Base-by-base conservation (phyloP, 2,888 invertebrate species). In the Molorchus minor region DNA sequence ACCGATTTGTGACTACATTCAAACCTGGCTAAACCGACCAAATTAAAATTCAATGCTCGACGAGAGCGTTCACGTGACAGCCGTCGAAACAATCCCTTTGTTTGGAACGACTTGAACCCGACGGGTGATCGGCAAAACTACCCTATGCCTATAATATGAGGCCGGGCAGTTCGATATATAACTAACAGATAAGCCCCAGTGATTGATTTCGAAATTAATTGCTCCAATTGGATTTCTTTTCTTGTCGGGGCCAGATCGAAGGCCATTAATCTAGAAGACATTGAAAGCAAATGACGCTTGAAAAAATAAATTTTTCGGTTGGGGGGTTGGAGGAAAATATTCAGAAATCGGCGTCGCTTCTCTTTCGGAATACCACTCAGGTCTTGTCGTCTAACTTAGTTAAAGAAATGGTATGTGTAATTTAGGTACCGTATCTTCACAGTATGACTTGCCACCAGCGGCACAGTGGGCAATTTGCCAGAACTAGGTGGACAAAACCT, bases 151-250 rank as follows among this genome's bases (percentile, higher is more conserved):
- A 21, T 43, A 30, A 35, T 49, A 57, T 54, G 49, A 36, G 52
- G 41, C 36, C 36, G 41, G 21, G 44, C 46, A 12, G 30, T 45
- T 61, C 51, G 57, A 57, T 61, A 41, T 49, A 61, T 51, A 57
- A 43, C 46, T 29, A 25, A 7, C 10, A 56, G 61, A 53, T 61
- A 61, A 61, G 53, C 56, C 53, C 35, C 35, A 36, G 21, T 61
- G 61, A 61, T 61, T 61, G 61, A 61, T 56, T 53, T 43, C 52
- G 33, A 53, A 56, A 61, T 56, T 61, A 61, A 61, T 61, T 61
- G 52, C 43, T 44, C 46, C 56, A 49, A 53, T 61, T 47, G 53
- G 56, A 49, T 56, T 47, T 49, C 47, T 53, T 56, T 53, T 53
- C 45, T 25, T 13, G 4, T 5, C 41, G 29, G 17, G 17, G 40